phyloP scores from a whole-genome alignment of 53 echinoderm and acorn worm genomes.

The Mesocentrotus franciscanus region DNA sequence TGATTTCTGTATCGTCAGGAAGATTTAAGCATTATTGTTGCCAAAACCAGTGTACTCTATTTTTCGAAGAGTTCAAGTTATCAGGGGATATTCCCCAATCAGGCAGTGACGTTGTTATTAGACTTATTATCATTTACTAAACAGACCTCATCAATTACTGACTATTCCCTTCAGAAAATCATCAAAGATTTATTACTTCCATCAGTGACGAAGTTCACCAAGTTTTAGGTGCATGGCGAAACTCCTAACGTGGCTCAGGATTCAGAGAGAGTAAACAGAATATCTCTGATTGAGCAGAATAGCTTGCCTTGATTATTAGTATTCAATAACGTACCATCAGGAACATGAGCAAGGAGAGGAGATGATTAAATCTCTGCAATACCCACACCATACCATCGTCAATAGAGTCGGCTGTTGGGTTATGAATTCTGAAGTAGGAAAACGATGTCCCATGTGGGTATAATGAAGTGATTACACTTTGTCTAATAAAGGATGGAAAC shows the following conservation, averaged over 20 bases:
- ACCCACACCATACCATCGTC: background rate
- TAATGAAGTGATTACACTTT: background rate
- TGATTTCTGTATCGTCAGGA: too few species aligned
- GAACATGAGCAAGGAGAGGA: background rate
- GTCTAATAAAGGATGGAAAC: background rate
- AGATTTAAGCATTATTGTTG: too few species aligned
- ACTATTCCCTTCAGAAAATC: background rate
- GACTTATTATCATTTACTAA: background rate
- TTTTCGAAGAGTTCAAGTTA: too few species aligned
- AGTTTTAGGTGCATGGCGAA: background rate
- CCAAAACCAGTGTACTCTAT: too few species aligned
- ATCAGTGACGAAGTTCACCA: background rate
- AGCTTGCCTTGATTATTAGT: background rate
- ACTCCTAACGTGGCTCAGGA: background rate
- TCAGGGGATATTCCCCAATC: background rate
- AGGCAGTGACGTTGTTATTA: background rate
- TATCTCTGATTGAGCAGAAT: background rate
- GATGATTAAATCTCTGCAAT: slow-evolving; percentile 9
- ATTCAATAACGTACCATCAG: slow-evolving; percentile 19
- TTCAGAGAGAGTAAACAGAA: background rate
- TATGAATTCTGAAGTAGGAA: background rate
- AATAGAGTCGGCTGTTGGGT: background rate
- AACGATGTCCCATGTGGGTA: background rate
- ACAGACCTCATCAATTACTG: background rate
- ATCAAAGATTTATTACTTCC: background rate